A percentile compares a stretch with the other conserved stretches of the same genome.
phyloP scores from a whole-genome alignment of 2,888 invertebrate genomes.

The Sussaba pulchella region DNA sequence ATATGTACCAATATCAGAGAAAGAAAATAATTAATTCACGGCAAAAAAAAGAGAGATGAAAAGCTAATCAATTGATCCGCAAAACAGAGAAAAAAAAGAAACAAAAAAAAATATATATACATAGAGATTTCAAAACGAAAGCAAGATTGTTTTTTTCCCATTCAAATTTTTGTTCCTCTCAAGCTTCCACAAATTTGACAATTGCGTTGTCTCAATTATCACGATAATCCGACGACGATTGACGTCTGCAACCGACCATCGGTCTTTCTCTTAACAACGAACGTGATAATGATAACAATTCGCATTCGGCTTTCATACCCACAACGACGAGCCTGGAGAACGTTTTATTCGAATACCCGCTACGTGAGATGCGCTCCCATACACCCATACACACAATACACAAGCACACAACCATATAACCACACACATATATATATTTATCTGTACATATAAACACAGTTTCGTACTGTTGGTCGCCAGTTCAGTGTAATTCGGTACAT shows the following conservation, averaged over 20 bases:
- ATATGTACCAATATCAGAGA: too few relatives aligned
- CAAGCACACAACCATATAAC: background rate
- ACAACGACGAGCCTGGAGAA: constrained; percentile 5
- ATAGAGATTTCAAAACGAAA: too few relatives aligned
- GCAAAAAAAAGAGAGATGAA: too few relatives aligned
- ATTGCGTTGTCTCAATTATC: background rate
- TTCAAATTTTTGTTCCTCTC: too few relatives aligned
- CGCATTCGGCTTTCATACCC: constrained; percentile 31
- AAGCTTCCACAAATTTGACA: too few relatives aligned
- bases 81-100: constrained; percentile 58
- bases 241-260: background rate
- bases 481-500: constrained; percentile 47
- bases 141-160: too few relatives aligned
- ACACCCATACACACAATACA: background rate
- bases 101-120: constrained; percentile 51
- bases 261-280: constrained; percentile 9
- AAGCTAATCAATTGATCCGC: too few relatives aligned
- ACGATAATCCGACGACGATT: background rate
- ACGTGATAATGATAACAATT: constrained; percentile 36
- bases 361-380: constrained; percentile 41
- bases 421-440: constrained; percentile 7
- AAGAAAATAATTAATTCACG: too few relatives aligned
- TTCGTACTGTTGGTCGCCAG: constrained; percentile 30
- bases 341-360: constrained; percentile 50
- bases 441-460: constrained; percentile 1